These are phyloP conservation scores for Caradrina clavipalpis DNA, from an alignment of 2,888 invertebrate genomes.

Conservation along the genomic window DNA sequence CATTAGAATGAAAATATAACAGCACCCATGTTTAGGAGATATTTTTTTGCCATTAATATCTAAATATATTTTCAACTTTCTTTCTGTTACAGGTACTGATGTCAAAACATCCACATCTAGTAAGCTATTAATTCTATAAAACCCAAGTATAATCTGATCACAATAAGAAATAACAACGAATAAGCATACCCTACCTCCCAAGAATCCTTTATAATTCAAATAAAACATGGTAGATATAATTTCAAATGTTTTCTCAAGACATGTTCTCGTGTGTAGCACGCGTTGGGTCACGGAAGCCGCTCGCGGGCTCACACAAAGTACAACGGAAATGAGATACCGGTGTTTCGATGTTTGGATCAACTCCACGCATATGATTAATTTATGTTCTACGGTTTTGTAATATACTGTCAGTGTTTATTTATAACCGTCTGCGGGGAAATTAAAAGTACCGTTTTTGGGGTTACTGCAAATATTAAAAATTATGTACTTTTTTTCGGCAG, in stretches of 20 bases:
- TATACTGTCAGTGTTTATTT: slow-evolving; percentile 36
- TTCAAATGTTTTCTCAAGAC: slow-evolving; percentile 44
- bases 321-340: slow-evolving; percentile 68
- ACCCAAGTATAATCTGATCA: background rate
- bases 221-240: slow-evolving; percentile 30
- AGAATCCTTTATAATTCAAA: slow-evolving; percentile 26
- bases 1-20: too few relatives aligned
- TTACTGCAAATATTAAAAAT: background rate
- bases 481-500: too few relatives aligned
- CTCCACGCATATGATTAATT: slow-evolving; percentile 60
- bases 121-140: slow-evolving; percentile 33
- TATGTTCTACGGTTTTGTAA: slow-evolving; percentile 44
- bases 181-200: slow-evolving; percentile 1
- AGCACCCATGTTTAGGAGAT: too few relatives aligned
- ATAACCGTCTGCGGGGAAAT: slow-evolving; percentile 26
- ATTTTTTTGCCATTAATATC: background rate
- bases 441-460: slow-evolving; percentile 2
- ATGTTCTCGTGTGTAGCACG: slow-evolving; percentile 21
- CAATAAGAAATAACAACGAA: background rate
- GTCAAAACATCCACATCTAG: slow-evolving; percentile 53
- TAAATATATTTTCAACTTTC: background rate
- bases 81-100: slow-evolving; percentile 55
- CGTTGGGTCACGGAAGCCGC: slow-evolving; percentile 51
- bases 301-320: slow-evolving; percentile 61
- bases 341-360: slow-evolving; percentile 54